Evolutionary conservation across 2,888 invertebrate species (phyloP), one percentile per base, ranked within the genome.

Genomic region (Mesochorus sp.): DNA sequence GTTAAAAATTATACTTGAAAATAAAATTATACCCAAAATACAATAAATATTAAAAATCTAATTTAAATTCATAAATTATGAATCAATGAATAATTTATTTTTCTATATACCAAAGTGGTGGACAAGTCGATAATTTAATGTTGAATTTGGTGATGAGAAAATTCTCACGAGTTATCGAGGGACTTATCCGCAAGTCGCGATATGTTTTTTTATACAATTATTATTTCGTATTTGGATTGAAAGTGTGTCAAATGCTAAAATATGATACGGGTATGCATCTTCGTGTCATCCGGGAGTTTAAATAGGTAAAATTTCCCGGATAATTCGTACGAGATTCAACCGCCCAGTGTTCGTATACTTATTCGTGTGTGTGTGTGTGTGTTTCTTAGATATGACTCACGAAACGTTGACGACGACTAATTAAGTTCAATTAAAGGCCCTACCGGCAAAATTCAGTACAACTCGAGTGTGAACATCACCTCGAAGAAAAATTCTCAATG

Each of bases 341-440:
- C 68, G 59, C 53, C 55, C 66, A 73, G 68, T n/a, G n/a, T n/a
- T n/a, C n/a, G n/a, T n/a, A n/a, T n/a, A n/a, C 49, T 55, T 64
- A 44, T 59, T 47, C 5, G n/a, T 21, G 39, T 10, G 37, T 24
- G 31, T 6, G 28, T 37, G 57, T 59, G 34, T 49, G 31, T 24
- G 57, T 42, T 17, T 67, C 8, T 19, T 62, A 10, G 19, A 24
- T 34, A 76, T 85, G 86, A 87, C 80, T 87, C 85, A 87, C 68
- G 37, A 70, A 53, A 77, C 80, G 81, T 85, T 81, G 83, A 86
- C 77, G 61, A 85, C 85, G 84, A 76, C 81, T 87, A 88, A 88
- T 88, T 88, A 88, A 84, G 82, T 57, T 84, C 87, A 88, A 88
- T 88, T 88, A 87, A 85, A 83, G 82, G 81, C 81, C 53, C 66